Evolutionary conservation across 2,888 invertebrate genomes (phyloP).

Genomic region (Epistrophe grossulariae): DNA sequence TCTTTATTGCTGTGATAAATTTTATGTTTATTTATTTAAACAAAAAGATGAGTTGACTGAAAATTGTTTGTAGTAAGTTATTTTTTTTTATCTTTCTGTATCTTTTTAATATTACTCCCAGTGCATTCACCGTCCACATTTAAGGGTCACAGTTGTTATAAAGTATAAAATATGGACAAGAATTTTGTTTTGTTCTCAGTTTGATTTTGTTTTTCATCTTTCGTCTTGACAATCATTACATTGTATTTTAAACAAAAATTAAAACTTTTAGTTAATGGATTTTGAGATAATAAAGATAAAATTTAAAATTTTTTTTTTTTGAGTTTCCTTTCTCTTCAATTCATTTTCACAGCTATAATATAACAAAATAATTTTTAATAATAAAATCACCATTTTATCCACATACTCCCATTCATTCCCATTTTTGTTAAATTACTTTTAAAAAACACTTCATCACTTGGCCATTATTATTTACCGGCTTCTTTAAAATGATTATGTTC

Average conservation of each 20-base stretch:
- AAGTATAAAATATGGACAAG: conserved; percentile 40
- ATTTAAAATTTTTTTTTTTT: conserved; percentile 29
- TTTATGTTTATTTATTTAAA: conserved; percentile 20
- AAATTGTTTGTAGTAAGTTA: conserved; percentile 27
- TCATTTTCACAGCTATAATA: conserved; percentile 61
- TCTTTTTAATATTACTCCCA: conserved; percentile 40
- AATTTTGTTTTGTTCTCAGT: conserved; percentile 32
- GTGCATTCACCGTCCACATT: conserved; percentile 1
- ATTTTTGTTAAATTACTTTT: conserved; percentile 40
- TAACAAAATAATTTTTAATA: conserved; percentile 63
- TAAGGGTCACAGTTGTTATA: conserved; percentile 3
- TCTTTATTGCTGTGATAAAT: conserved; percentile 1
- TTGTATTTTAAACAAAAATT: conserved; percentile 27
- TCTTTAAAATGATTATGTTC: conserved; percentile 18
- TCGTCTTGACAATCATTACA: conserved; percentile 12
- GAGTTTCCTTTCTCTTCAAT: conserved; percentile 44
- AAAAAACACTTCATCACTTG: conserved; percentile 42
- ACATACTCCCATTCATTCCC: conserved; percentile 66
- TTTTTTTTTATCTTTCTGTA: background rate
- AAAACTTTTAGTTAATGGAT: conserved; percentile 14
- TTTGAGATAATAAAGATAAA: background rate
- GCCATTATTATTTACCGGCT: conserved; percentile 30
- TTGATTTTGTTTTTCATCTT: conserved; percentile 32
- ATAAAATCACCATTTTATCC: conserved; percentile 68
- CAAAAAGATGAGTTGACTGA: conserved; percentile 44